Conservation (phyloP, 1,140 invertebrate genomes). For the Cydia amplana region DNA sequence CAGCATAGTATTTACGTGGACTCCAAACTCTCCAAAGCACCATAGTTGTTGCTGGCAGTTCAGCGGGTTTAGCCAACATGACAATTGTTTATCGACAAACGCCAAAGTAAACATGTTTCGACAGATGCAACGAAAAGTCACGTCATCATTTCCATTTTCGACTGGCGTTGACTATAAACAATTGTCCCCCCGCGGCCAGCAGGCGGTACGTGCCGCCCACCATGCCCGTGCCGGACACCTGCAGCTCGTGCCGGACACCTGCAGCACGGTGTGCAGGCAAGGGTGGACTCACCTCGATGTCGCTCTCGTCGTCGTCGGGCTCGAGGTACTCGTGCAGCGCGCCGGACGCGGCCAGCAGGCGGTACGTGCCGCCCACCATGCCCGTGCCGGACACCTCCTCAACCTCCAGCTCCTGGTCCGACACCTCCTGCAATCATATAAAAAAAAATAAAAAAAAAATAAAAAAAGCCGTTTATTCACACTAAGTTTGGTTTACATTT, state of each 20-base stretch:
- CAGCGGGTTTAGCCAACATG: no score
- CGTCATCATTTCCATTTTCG: no score
- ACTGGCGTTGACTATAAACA: no score
- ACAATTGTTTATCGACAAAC: no score
- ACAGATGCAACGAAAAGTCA: no score
- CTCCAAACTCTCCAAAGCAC: no score
- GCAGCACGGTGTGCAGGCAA: constrained; percentile 41
- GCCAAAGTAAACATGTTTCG: no score
- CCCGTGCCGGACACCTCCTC: constrained; percentile 73
- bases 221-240: constrained; percentile 73
- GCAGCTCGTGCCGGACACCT: constrained; percentile 66
- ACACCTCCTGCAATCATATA: constrained; percentile 56
- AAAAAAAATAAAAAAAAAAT: no score
- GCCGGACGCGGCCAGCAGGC: constrained; percentile 69
- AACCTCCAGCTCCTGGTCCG: constrained; percentile 69
- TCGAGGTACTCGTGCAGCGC: constrained; percentile 70
- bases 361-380: constrained; percentile 78
- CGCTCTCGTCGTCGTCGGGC: constrained; percentile 80
- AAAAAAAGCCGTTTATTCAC: no score
- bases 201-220: constrained; percentile 78
- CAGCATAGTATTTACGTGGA: no score
- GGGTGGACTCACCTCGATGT: constrained; percentile 76
- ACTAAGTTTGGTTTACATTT: no score
- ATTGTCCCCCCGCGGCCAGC: constrained; percentile 51
- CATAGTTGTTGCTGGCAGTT: no score